These are phyloP conservation scores for Hylaeus volcanicus DNA, from an alignment of 1,140 invertebrate species.

Conservation along the genomic window DNA sequence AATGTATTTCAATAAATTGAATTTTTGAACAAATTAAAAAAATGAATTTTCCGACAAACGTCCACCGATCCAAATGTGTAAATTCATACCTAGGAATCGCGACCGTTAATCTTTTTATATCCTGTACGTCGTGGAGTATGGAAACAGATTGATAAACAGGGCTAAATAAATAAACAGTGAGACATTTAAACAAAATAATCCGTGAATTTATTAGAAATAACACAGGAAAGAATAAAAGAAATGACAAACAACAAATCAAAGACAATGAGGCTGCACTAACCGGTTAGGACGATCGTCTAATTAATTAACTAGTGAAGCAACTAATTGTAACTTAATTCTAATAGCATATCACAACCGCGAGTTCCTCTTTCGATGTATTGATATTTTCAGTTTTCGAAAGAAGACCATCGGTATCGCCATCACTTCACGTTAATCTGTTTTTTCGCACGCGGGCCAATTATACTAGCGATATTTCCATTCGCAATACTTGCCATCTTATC, in stretches of 20 bases:
- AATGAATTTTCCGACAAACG: too few relatives aligned
- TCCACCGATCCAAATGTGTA: too few relatives aligned
- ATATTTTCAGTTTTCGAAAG: constrained; percentile 39
- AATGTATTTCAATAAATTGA: too few relatives aligned
- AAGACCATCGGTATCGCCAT: constrained; percentile 56
- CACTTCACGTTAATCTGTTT: constrained; percentile 32
- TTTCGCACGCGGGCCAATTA: constrained; percentile 39
- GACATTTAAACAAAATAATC: constrained; percentile 67
- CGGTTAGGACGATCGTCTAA: constrained; percentile 57
- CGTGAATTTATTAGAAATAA: constrained; percentile 73
- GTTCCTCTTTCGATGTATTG: constrained; percentile 37
- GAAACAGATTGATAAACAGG: constrained; percentile 30
- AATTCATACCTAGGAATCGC: too few relatives aligned
- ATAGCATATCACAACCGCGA: constrained; percentile 67
- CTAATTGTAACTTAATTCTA: constrained; percentile 48
- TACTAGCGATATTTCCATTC: not conserved
- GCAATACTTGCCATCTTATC: not conserved
- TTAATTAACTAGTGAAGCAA: constrained; percentile 39
- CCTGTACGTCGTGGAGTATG: too few relatives aligned
- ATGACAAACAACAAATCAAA: constrained; percentile 70
- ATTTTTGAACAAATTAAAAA: too few relatives aligned
- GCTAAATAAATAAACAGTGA: constrained; percentile 55
- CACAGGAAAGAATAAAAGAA: constrained; percentile 66
- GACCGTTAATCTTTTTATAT: not conserved
- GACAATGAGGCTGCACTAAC: constrained; percentile 65